Percentiles rank a stretch among this genome's conserved stretches.
These are phyloP conservation scores for Sorex fumeus DNA, from an alignment of 2,113 vertebrate genomes.

Conservation along the genomic window DNA sequence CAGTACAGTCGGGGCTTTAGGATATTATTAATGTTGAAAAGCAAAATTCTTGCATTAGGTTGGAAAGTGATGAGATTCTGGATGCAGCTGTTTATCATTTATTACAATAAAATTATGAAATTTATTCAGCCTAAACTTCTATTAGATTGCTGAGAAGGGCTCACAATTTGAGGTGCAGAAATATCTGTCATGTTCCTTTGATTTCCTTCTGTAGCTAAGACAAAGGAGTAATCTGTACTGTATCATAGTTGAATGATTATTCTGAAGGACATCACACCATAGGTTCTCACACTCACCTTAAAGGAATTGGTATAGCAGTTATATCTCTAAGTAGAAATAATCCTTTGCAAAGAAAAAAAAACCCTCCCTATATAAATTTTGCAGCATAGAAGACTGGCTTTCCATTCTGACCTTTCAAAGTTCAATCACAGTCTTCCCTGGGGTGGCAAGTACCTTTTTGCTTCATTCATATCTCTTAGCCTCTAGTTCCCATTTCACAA, in stretches of 20 bases:
- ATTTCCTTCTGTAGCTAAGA: not conserved
- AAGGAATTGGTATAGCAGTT: not conserved
- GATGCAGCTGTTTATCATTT: slow-evolving; percentile 36
- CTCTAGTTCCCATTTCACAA: not conserved
- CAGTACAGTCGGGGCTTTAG: slow-evolving; percentile 12
- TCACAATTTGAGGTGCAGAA: not conserved
- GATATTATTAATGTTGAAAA: slow-evolving; percentile 61
- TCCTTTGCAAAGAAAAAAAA: not conserved
- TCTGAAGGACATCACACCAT: not conserved
- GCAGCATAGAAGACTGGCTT: not conserved
- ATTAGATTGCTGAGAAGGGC: not conserved
- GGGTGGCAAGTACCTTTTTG: not conserved
- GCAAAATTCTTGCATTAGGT: slow-evolving; percentile 3
- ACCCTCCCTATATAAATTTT: not conserved
- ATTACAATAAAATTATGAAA: not conserved
- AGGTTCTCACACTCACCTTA: not conserved
- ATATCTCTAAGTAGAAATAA: not conserved
- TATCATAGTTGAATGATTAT: not conserved
- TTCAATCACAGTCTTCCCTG: not conserved
- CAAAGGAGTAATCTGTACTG: not conserved
- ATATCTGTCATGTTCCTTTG: too few relatives aligned
- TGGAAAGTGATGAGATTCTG: slow-evolving; percentile 27
- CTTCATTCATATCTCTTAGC: not conserved
- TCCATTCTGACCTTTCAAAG: not conserved
- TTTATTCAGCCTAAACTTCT: not conserved